Conservation (phyloP, 1,140 invertebrate species). For the Tribolium madens region DNA sequence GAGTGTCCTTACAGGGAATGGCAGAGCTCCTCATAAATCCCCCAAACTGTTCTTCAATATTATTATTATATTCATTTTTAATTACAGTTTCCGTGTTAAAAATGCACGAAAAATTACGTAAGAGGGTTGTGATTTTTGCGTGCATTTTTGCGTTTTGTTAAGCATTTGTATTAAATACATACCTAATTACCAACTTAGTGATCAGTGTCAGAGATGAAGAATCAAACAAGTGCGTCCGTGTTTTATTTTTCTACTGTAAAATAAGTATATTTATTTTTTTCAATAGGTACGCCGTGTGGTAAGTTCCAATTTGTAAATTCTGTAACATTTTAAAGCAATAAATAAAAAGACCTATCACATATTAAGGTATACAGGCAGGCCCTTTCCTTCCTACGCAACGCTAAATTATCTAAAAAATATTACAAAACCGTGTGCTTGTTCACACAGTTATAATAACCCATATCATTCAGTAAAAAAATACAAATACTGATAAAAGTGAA, state of each 20-base stretch:
- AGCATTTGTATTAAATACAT: constrained; percentile 25
- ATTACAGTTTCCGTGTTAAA: constrained; percentile 42
- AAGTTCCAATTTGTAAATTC: constrained; percentile 35
- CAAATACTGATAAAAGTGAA: neutral
- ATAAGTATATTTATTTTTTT: constrained; percentile 17
- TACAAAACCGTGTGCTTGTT: neutral
- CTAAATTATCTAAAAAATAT: neutral
- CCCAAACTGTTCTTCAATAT: constrained; percentile 7
- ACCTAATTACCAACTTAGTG: constrained; percentile 15
- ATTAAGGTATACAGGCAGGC: constrained; percentile 47
- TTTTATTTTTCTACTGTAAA: constrained; percentile 35
- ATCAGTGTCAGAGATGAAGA: constrained; percentile 22
- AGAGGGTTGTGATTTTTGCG: constrained; percentile 21
- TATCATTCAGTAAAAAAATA: neutral
- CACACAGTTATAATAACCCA: neutral
- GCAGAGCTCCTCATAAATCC: constrained; percentile 34
- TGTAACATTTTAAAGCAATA: constrained; percentile 36
- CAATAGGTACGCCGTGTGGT: constrained; percentile 39
- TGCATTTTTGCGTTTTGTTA: constrained; percentile 34
- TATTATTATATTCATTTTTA: constrained; percentile 21
- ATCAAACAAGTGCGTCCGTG: constrained; percentile 13
- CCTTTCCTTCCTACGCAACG: constrained; percentile 48
- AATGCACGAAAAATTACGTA: constrained; percentile 29
- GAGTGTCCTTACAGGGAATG: constrained; percentile 42
- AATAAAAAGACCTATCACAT: constrained; percentile 45